These are phyloP conservation scores for Drosophila birchii DNA, from an alignment of 2,888 invertebrate genomes.

Conservation along the genomic window DNA sequence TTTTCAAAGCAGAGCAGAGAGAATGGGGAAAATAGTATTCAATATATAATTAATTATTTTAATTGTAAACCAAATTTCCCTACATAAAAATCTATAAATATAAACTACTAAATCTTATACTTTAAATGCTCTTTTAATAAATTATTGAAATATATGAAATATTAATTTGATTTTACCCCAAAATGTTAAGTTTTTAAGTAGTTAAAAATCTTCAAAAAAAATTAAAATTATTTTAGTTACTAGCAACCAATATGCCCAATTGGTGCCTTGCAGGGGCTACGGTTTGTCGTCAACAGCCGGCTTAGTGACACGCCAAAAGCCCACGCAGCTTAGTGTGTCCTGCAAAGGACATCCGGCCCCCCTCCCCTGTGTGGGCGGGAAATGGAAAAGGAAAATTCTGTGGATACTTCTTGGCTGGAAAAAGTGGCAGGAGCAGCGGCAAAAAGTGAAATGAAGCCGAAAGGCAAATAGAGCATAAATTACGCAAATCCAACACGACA, in stretches of 20 bases:
- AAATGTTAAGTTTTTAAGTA: background rate
- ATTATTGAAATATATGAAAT: background rate
- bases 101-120: background rate
- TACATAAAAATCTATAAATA: background rate
- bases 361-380: background rate
- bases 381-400: slow-evolving; percentile 7
- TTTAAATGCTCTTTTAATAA: background rate
- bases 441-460: slow-evolving; percentile 79
- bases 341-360: slow-evolving; percentile 43
- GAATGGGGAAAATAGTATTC: background rate
- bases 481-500: slow-evolving; percentile 80
- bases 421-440: slow-evolving; percentile 48
- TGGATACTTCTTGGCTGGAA: slow-evolving; percentile 28
- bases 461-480: slow-evolving; percentile 81
- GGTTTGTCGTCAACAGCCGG: slow-evolving; percentile 39
- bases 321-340: slow-evolving; percentile 46
- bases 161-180: background rate
- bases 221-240: background rate
- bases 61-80: too few relatives aligned
- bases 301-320: slow-evolving; percentile 32
- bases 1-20: background rate
- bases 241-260: slow-evolving; percentile 4
- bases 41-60: background rate
- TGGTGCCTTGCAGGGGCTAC: background rate
- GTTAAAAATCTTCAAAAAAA: background rate